Base-by-base conservation (phyloP, 2,888 invertebrate species). In the Nymphalis polychloros region DNA sequence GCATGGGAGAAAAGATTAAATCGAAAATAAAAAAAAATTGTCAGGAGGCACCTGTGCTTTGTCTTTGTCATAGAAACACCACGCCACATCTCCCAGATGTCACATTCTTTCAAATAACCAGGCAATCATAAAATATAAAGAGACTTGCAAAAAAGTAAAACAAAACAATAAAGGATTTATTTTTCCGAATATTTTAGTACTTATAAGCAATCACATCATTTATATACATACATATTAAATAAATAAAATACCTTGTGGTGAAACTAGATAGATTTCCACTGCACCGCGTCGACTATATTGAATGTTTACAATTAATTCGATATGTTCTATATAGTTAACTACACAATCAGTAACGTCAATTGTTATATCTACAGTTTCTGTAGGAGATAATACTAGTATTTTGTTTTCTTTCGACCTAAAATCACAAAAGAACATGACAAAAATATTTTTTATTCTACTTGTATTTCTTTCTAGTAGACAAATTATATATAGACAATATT, bases 281-380 rank as follows among this genome's bases (percentile, higher is more conserved):
- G 95, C 95, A 19, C 98, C 98, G 64, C 98, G 93, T 35, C 94
- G 87, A 13, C 94, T 94, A 83, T 97, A 96, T 50, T 93, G 90
- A 71, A 98, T 93, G 78, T 94, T 95, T 5, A 95, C 88, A 70
- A 94, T 88, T n/a, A 98, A 83, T 88, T 97, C 96, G 1, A 98
- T 95, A 84, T 98, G 98, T 84, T 98, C 98, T 75, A 98, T 84
- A 85, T 93, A 97, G 72, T 94, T 94, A 20, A 97, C 89, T 48
- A 78, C 77, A 80, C 97, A 97, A 20, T 76, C 72, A 60, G 90
- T 84, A 1, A 94, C 94, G 41, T 85, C 69, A 75, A 97, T 94
- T 57, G 76, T 57, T n/a, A 90, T 76, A 31, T 81, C 78, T 1
- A 85, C 73, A 35, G 77, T 77, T 61, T 82, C 81, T 27, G 77